Base-by-base conservation (phyloP, 2,888 invertebrate species). In the Nowickia ferox region DNA sequence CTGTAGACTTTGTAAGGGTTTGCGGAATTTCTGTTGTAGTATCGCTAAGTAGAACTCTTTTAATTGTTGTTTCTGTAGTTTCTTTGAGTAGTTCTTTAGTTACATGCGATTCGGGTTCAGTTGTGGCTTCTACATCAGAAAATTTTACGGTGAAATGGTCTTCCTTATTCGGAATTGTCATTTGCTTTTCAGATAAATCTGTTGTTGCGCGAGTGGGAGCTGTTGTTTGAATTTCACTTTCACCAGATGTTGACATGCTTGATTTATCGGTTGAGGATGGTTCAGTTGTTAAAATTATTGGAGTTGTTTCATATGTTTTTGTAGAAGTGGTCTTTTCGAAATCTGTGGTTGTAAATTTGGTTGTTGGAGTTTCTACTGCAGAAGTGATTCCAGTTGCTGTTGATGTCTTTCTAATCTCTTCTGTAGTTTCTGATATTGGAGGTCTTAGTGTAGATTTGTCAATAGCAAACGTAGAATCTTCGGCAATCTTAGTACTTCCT, bases 341-440 rank as follows among this genome's bases (percentile, higher is more conserved):
- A 57, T 13, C 8, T 13, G 9, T 13, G 11, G 13, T 11, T 22
- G 6, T 22, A 13, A 13, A 1, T 46, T 22, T 38, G 15, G 59
- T 59, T 59, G 46, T 77, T 15, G 30, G 15, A 10, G 30, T 48
- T 77, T 65, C 63, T 9, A n/a, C 6, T 74, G 13, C 40, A 15
- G n/a, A 40, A 5, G 15, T 15, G 15, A 22, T 69, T n/a, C 1
- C 19, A 42, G 51, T 17, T 59, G 40, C 42, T 38, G 30, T 57
- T 13, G 38, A 15, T 1, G 30, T 30, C 6, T 30, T 6, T 30
- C 6, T 30, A 30, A 5, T 30, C 15, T 38, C 15, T 38, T 30
- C 9, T 42, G 72, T 22, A 13, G 59, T 80, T 46, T 42, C 74
- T 42, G n/a, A 59, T 13, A 19, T 19, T 38, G 55, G 10, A 15